Conservation (phyloP, 2,113 vertebrate species). For the Phyllostomus hastatus region DNA sequence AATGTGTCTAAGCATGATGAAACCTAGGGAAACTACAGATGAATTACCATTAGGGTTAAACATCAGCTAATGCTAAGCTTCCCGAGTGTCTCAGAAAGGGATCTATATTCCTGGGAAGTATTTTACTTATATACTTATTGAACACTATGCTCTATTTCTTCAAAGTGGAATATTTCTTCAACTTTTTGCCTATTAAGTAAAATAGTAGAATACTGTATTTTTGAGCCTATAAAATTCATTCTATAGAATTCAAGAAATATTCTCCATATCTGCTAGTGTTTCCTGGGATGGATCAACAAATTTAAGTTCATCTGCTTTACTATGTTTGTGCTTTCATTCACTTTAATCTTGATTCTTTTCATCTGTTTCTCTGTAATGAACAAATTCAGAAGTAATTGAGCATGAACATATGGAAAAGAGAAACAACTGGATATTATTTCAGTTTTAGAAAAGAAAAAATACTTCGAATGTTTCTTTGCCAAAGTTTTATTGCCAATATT, state of each 20-base stretch:
- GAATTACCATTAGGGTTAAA: neutral
- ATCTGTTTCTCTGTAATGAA: neutral
- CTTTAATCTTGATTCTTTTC: neutral
- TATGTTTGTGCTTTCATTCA: neutral
- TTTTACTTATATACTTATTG: neutral
- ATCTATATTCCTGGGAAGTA: neutral
- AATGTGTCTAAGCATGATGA: neutral
- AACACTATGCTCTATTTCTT: neutral
- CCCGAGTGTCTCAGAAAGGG: neutral
- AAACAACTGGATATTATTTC: neutral
- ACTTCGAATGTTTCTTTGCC: constrained; percentile 5
- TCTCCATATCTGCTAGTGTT: neutral
- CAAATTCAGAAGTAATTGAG: neutral
- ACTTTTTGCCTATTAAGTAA: neutral
- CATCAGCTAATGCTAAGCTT: neutral
- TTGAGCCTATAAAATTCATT: neutral
- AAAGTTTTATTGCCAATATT: constrained; percentile 30
- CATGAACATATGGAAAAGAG: neutral
- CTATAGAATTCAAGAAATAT: neutral
- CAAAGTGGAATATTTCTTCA: neutral
- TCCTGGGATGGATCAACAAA: neutral
- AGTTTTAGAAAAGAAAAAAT: neutral
- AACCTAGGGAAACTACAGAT: neutral
- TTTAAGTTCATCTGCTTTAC: neutral
- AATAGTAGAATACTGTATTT: neutral